phyloP scores from a whole-genome alignment of 2,113 vertebrate genomes.

The Chroicocephalus ridibundus region DNA sequence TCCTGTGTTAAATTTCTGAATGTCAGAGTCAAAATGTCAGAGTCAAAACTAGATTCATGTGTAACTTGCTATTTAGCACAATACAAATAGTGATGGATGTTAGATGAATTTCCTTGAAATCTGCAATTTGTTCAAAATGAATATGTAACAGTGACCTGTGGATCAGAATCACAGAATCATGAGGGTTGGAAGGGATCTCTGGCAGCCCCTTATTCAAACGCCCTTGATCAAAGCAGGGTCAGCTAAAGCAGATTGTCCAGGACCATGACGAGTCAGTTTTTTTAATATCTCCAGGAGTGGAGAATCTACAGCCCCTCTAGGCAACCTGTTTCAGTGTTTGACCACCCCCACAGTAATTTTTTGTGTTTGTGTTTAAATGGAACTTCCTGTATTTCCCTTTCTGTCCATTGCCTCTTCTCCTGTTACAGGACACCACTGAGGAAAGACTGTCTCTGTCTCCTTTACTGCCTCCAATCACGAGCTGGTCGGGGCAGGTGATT shows the following conservation, averaged over 20 bases:
- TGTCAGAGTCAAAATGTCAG: not conserved
- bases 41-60: not conserved
- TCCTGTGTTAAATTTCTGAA: not conserved
- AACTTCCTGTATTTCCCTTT: not conserved
- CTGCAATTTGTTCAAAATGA: not conserved
- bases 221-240: not conserved
- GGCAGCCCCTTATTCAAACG: not conserved
- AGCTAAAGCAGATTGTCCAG: not conserved
- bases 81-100: not conserved
- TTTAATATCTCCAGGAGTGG: not conserved
- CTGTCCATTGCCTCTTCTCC: not conserved
- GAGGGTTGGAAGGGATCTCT: not conserved
- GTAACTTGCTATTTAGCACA: not conserved
- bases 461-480: not conserved
- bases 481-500: not conserved
- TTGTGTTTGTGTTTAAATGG: not conserved
- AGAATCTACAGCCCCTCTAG: not conserved
- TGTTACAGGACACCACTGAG: not conserved
- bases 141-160: not conserved
- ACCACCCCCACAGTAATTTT: not conserved
- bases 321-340: not conserved
- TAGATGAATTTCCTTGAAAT: not conserved
- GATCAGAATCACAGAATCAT: not conserved
- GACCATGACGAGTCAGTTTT: not conserved
- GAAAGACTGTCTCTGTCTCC: not conserved